These are phyloP conservation scores for Myotis lucifugus DNA, from an alignment of 2,113 vertebrate species.

Conservation along the genomic window DNA sequence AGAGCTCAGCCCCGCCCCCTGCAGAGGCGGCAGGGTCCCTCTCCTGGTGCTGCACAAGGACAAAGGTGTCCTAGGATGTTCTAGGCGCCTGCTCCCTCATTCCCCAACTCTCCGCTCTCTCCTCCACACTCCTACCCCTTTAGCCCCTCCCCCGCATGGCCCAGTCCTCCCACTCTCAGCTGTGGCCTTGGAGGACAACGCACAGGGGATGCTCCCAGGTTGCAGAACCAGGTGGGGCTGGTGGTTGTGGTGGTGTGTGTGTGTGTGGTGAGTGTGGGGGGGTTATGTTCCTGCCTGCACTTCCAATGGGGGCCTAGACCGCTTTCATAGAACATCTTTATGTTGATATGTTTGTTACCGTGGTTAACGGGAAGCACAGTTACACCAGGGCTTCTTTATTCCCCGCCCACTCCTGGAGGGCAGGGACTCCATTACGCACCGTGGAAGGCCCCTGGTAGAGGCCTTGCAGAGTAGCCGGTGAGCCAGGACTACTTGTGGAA, in stretches of 20 bases:
- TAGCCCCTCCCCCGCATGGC: too few relatives aligned
- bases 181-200: not conserved
- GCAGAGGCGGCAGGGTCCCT: not conserved
- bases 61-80: not conserved
- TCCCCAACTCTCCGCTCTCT: not conserved
- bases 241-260: too few relatives aligned
- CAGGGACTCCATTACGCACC: not conserved
- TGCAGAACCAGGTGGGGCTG: not conserved
- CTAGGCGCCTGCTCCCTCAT: rapidly evolving
- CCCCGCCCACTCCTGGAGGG: not conserved
- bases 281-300: too few relatives aligned
- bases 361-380: not conserved
- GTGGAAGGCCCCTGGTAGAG: not conserved
- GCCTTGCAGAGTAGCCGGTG: not conserved
- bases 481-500: not conserved
- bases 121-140: not conserved
- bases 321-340: not conserved
- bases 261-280: too few relatives aligned
- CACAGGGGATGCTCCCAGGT: not conserved
- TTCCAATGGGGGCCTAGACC: rapidly evolving
- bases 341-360: not conserved
- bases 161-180: not conserved
- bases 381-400: not conserved
- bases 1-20: not conserved
- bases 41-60: not conserved